Evolutionary conservation across 1,140 invertebrate genomes (phyloP), one percentile per base, ranked within the genome.

Genomic region (Homalodisca vitripennis): DNA sequence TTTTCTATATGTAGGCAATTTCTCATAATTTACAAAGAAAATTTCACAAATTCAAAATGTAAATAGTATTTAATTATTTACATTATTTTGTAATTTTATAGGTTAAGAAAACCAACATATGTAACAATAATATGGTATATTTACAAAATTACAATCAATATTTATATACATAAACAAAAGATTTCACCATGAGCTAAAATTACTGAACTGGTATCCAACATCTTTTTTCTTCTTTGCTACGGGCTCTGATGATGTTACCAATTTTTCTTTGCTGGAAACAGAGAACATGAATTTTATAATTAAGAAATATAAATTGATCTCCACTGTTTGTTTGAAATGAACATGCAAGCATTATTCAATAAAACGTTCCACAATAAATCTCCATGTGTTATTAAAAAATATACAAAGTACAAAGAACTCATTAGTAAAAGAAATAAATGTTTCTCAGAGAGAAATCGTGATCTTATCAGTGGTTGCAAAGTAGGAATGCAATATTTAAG

Each of bases 141-240:
- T 41, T 55, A 55, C 51, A 20, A 55, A 55, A 55, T 26, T 12
- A 6, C 24, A 20, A 55, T 20, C 10, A 46, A 46, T 20, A 55
- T 20, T 20, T 55, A 26, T 20, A 55, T 20, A 55, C 24, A 20
- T 55, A 17, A 10, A 55, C 6, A 12, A 20, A 10, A 55, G 3
- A 17, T 22, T n/a, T 67, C 53, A 89, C 88, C 88, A 89, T 34
- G 81, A 82, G 72, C 82, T 85, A 79, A 89, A 89, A 79, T 83
- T 84, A 46, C 81, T 80, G 79, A 88, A 88, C 24, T 82, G 78
- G 78, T 85, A 85, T 29, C 80, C 79, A 14, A 72, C 64, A 57
- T 81, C 78, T 74, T 85, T 87, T 73, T 87, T 89, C 72, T 81
- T 82, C 69, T 84, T 85, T 6, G 68, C 41, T 3, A 75, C 62